phyloP scores from a whole-genome alignment of 2,113 vertebrate genomes.

The Lamprotornis superbus region DNA sequence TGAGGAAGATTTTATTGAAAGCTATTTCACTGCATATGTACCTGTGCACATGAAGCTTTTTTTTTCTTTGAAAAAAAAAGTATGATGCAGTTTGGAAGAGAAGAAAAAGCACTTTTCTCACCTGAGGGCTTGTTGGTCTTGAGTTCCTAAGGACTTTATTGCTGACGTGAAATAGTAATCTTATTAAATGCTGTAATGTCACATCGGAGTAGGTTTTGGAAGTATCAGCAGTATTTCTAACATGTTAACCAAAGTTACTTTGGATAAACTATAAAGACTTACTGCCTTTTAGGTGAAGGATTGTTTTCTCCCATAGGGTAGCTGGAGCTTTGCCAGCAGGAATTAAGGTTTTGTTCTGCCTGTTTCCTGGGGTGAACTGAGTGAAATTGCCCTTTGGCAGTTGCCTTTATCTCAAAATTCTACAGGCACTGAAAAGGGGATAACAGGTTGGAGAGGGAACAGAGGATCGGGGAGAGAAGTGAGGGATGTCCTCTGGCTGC shows the following conservation, averaged over 20 bases:
- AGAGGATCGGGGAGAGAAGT: neutral
- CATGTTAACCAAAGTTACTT: neutral
- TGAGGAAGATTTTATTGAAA: neutral
- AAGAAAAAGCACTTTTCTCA: neutral
- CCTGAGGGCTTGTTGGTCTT: neutral
- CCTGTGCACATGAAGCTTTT: neutral
- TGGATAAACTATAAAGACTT: neutral
- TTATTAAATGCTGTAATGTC: neutral
- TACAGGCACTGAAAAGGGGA: neutral
- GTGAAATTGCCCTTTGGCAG: conserved; percentile 25
- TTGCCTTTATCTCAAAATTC: conserved; percentile 28
- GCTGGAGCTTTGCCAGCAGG: neutral
- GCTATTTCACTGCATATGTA: neutral
- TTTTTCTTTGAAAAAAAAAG: neutral
- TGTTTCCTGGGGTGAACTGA: neutral
- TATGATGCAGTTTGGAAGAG: neutral
- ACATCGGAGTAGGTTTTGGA: neutral
- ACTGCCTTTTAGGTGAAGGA: neutral
- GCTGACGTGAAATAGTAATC: conserved; percentile 17
- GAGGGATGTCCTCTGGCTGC: conserved; percentile 27
- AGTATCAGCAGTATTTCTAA: neutral
- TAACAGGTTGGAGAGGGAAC: neutral
- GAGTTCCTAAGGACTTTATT: neutral
- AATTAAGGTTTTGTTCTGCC: conserved; percentile 8
- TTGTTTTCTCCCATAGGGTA: conserved; percentile 20